Base-by-base conservation (phyloP, 2,797 vertebrate species). In the Zonotrichia albicollis region DNA sequence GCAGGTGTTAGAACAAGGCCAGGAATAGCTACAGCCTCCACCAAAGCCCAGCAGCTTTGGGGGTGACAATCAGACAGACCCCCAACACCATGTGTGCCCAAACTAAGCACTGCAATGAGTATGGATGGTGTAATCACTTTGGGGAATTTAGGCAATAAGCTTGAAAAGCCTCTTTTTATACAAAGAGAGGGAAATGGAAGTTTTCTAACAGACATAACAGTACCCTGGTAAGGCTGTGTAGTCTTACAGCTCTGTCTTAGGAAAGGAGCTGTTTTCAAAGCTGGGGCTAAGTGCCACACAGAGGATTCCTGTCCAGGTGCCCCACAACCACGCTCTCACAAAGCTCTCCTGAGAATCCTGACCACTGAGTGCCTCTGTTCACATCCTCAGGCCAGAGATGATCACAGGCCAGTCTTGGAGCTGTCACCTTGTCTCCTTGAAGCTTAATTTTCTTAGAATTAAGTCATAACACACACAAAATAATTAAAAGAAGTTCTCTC, bases 391-490 rank as follows among this genome's bases (percentile, higher is more conserved):
- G 12, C 40, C 4, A 1, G 21, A 82, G 32, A 43, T 0, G 5
- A 43, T 29, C 74, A n/a, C 43, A 86, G 67, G 36, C 19, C 34
- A 3, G 17, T 43, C 34, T 32, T 64, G 32, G 67, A 83, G 67
- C 45, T 94, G 65, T 45, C 36, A 45, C 21, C 64, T 72, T n/a
- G 4, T 27, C 40, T 80, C 66, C 74, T 77, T 3, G 1, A 55
- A 92, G 57, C 23, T 79, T 77, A 19, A 75, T 77, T 92, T 92
- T 60, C 78, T 14, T 27, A 77, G 46, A 92, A 80, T 74, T 67
- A 79, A 89, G 65, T 57, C 81, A 62, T 50, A 90, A 80, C 43
- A 80, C 2, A 6, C 11, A 68, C 7, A 43, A 43, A 25, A 36
- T 51, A 89, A 87, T 77, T 84, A 65, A 84, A 84, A 81, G 4